Evolutionary conservation across 2,797 vertebrate species (phyloP).

Genomic region (Tamandua tetradactyla): DNA sequence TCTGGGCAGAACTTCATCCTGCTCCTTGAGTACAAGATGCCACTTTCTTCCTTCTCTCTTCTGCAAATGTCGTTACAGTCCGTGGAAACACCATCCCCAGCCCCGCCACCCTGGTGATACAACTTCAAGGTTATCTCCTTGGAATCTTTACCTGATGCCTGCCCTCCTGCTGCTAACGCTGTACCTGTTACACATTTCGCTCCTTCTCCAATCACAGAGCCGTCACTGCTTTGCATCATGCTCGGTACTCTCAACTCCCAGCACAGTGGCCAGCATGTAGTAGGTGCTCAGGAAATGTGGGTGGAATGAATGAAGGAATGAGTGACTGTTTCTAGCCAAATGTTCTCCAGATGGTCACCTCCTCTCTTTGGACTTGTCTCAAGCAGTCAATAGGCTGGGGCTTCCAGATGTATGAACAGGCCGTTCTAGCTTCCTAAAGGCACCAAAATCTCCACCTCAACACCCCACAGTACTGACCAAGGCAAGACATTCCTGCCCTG

Average conservation of each 20-base stretch:
- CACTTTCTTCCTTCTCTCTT: background rate
- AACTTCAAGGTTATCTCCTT: background rate
- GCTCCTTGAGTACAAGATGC: background rate
- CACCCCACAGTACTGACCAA: background rate
- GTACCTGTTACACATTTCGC: background rate
- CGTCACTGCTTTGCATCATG: background rate
- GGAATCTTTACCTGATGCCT: background rate
- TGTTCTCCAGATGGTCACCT: background rate
- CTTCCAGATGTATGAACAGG: background rate
- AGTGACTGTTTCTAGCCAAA: background rate
- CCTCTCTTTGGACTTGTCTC: background rate
- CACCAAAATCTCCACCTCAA: background rate
- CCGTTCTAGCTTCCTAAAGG: background rate
- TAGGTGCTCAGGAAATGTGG: background rate
- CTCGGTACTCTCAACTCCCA: no score
- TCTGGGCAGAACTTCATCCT: background rate
- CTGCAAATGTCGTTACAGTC: background rate
- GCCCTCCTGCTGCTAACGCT: background rate
- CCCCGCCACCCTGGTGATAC: background rate
- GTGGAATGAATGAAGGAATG: background rate
- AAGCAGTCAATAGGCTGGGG: background rate
- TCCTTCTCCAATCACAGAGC: background rate
- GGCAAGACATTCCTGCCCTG: background rate
- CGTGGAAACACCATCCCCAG: background rate
- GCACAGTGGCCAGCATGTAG: no score